Conservation (phyloP, 2,797 vertebrate genomes). For the Spondyliosoma cantharus region DNA sequence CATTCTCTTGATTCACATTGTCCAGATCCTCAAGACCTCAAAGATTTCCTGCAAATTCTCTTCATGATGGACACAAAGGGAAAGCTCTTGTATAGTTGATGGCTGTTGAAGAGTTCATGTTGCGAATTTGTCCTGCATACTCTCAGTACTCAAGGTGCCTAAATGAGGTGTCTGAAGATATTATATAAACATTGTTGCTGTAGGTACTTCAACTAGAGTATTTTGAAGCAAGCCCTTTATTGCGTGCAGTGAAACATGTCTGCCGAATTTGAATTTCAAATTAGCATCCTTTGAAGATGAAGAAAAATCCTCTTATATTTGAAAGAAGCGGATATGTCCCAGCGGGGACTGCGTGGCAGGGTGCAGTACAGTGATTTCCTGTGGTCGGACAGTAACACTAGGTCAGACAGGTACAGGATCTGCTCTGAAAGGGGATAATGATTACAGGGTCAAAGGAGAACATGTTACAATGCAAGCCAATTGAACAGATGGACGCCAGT, state of each 20-base stretch:
- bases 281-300: conserved; percentile 72
- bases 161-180: conserved; percentile 57
- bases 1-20: conserved; percentile 38
- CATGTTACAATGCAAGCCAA: conserved; percentile 28
- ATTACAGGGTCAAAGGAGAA: conserved; percentile 43
- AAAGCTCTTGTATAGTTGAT: conserved; percentile 22
- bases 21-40: conserved; percentile 33
- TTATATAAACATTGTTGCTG: conserved; percentile 63
- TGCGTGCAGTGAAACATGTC: conserved; percentile 58
- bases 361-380: conserved; percentile 39
- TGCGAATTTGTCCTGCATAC: conserved; percentile 18
- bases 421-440: conserved; percentile 50
- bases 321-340: conserved; percentile 53
- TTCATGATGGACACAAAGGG: conserved; percentile 39
- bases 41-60: conserved; percentile 42
- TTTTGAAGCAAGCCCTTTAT: conserved; percentile 55
- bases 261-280: conserved; percentile 74
- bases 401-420: conserved; percentile 59
- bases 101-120: conserved; percentile 23
- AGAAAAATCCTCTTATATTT: conserved; percentile 57
- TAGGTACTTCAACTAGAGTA: conserved; percentile 52
- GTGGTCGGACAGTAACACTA: conserved; percentile 54
- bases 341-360: conserved; percentile 15
- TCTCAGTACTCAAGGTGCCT: conserved; percentile 20
- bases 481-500: conserved; percentile 48